Evolutionary conservation across 2,888 invertebrate genomes (phyloP).

Genomic region (Platerodrilus igneus): DNA sequence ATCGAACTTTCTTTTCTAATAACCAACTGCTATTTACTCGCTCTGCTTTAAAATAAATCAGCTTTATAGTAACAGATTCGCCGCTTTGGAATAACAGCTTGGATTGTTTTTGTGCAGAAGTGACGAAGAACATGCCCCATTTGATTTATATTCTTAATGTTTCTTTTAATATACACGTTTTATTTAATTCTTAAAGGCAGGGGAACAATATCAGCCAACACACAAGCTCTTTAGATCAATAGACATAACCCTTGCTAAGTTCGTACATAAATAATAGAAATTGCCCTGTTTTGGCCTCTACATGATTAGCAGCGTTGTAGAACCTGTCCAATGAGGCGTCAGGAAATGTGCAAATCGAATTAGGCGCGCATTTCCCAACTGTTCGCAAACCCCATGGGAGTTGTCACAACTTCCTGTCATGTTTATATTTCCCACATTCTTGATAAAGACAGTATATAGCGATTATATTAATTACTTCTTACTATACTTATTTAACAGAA

Average conservation of each 20-base stretch:
- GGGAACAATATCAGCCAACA: no score
- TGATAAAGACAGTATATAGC: slow-evolving; percentile 11
- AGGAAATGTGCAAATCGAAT: slow-evolving; percentile 41
- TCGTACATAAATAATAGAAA: slow-evolving; percentile 23
- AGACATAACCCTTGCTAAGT: slow-evolving; percentile 15
- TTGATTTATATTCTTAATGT: no score
- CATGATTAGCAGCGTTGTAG: slow-evolving; percentile 37
- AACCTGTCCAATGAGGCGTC: slow-evolving; percentile 39
- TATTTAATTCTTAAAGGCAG: no score
- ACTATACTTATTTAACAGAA: slow-evolving; percentile 13
- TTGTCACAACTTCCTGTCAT: slow-evolving; percentile 37
- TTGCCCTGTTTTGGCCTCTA: slow-evolving; percentile 29
- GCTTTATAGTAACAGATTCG: no score
- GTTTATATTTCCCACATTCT: slow-evolving; percentile 33
- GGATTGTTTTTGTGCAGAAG: no score
- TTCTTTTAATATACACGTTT: no score
- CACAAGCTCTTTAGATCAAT: no score
- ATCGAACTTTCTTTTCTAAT: no score
- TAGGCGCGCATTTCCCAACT: slow-evolving; percentile 38
- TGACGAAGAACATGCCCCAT: no score
- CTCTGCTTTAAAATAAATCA: no score
- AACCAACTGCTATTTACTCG: no score
- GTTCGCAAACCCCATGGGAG: slow-evolving; percentile 34
- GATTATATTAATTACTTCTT: slow-evolving; percentile 14
- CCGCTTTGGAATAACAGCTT: no score